phyloP scores from a whole-genome alignment of 2,888 invertebrate species.

The Cataglyphis albicans region DNA sequence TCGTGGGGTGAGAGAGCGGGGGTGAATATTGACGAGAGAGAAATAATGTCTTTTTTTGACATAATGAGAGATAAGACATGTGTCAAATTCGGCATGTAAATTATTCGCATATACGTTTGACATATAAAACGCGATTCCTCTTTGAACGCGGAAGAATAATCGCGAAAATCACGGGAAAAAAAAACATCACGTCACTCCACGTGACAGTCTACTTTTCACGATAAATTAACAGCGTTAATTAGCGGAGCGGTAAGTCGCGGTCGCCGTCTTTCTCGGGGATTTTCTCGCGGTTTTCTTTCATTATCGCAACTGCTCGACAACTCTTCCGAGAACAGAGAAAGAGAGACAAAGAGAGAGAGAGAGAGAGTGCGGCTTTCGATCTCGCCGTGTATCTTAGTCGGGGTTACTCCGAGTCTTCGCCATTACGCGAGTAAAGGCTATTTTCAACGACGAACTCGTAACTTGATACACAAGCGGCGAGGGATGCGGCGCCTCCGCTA shows the following conservation, averaged over 20 bases:
- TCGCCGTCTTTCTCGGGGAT: not conserved
- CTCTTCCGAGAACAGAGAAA: conserved; percentile 32
- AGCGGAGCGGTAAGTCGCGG: conserved; percentile 24
- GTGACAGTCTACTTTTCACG: conserved; percentile 48
- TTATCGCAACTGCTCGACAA: conserved; percentile 35
- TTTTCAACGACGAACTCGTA: conserved; percentile 79
- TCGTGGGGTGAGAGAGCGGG: conserved; percentile 2
- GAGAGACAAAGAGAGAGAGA: not conserved
- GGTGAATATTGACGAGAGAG: not conserved
- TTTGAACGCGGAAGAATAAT: not conserved
- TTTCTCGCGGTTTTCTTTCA: conserved; percentile 59
- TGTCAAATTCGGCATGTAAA: conserved; percentile 23
- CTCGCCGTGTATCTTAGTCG: conserved; percentile 44
- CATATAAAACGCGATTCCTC: not conserved
- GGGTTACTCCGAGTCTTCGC: conserved; percentile 75
- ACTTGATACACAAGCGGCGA: conserved; percentile 76
- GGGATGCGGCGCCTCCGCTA: conserved; percentile 61
- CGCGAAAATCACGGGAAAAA: not conserved
- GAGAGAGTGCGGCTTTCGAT: conserved; percentile 26
- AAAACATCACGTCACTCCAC: conserved; percentile 34
- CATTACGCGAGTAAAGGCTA: conserved; percentile 74
- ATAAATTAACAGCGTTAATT: conserved; percentile 69
- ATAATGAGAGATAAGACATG: not conserved
- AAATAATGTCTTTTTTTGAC: not conserved
- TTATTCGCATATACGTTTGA: conserved; percentile 17